These are phyloP conservation scores for Pecten maximus DNA, from an alignment of 2,888 invertebrate genomes.

Conservation along the genomic window DNA sequence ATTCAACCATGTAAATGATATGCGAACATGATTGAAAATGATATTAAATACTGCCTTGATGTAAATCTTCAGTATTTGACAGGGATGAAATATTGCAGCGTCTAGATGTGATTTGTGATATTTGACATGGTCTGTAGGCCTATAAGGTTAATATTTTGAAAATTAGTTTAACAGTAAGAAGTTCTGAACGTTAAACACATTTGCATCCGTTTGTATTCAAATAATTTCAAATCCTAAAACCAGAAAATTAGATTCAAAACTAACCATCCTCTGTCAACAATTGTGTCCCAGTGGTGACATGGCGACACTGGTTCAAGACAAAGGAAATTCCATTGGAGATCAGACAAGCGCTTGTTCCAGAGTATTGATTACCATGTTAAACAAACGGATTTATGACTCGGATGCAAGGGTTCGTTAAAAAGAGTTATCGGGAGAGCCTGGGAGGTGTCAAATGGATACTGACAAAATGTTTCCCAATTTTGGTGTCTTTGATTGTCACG, in stretches of 20 bases:
- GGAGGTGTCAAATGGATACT: not conserved
- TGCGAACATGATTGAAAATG: no score
- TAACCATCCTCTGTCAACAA: not conserved
- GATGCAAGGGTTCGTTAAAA: not conserved
- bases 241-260: not conserved
- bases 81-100: no score
- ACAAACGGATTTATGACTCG: conserved; percentile 24
- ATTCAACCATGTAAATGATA: no score
- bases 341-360: not conserved
- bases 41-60: no score
- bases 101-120: no score
- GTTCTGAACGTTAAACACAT: not conserved
- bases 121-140: no score
- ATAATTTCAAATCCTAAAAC: not conserved
- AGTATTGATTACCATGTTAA: not conserved
- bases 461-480: not conserved
- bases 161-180: not conserved
- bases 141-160: no score
- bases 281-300: not conserved
- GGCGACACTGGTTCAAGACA: not conserved
- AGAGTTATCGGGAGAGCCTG: no score
- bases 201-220: not conserved
- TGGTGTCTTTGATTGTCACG: not conserved
- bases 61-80: no score
- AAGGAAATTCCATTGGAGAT: conserved; percentile 18